A percentile compares a stretch with the other conserved stretches of the same genome.
phyloP scores from a whole-genome alignment of 2,113 vertebrate genomes.

The Malurus melanocephalus region DNA sequence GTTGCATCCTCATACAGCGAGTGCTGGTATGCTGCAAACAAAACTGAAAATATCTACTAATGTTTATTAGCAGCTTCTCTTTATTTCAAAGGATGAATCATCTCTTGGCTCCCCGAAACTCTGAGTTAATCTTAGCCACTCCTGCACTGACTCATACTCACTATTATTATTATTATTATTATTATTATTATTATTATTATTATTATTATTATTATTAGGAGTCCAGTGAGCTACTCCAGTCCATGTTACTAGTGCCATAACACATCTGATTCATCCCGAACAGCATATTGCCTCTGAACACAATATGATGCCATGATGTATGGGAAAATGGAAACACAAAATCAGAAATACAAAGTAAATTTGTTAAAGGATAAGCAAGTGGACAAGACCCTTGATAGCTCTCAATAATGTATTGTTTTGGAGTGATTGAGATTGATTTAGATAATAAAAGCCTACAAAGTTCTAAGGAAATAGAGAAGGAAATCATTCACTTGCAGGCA shows the following conservation, averaged over 20 bases:
- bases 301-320: not conserved
- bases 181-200: not conserved
- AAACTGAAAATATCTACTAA: constrained; percentile 10
- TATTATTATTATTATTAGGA: constrained; percentile 10
- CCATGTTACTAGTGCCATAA: not conserved
- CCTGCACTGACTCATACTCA: constrained; percentile 43
- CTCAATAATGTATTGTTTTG: not conserved
- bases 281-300: not conserved
- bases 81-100: constrained; percentile 49
- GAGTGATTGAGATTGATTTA: not conserved
- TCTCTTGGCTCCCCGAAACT: constrained; percentile 45
- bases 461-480: not conserved
- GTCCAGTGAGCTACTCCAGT: not conserved
- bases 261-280: not conserved
- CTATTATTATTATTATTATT: not conserved
- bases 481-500: not conserved
- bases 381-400: not conserved
- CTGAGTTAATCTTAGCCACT: constrained; percentile 56
- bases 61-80: constrained; percentile 33
- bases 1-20: not conserved
- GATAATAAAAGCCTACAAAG: not conserved
- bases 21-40: not conserved
- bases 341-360: not conserved
- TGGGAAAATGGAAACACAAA: not conserved
- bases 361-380: not conserved